Evolutionary conservation across 2,888 invertebrate species (phyloP).

Genomic region (Orchesellides sinensis): DNA sequence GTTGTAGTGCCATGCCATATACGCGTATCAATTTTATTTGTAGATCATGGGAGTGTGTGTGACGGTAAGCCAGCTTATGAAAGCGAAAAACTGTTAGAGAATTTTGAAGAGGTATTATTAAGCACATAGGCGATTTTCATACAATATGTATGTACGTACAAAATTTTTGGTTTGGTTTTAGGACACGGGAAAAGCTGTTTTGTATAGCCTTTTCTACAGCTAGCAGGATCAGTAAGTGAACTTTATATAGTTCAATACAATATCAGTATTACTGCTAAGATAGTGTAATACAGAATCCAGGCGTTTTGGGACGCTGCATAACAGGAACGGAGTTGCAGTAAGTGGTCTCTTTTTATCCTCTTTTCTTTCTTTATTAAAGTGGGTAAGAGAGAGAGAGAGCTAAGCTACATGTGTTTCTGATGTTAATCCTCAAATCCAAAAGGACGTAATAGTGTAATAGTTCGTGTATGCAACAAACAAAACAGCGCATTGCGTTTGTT

Average conservation of each 20-base stretch:
- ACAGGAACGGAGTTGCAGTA: no score
- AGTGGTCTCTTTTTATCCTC: background rate
- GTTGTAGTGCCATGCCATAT: background rate
- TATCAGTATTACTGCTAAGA: no score
- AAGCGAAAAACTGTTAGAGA: no score
- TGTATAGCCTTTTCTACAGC: background rate
- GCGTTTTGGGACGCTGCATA: no score
- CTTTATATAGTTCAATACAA: no score
- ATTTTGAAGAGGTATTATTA: no score
- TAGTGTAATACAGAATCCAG: no score
- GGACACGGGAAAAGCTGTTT: background rate
- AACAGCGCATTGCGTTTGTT: slow-evolving; percentile 61
- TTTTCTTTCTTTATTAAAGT: background rate
- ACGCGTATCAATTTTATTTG: background rate
- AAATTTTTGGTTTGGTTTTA: background rate
- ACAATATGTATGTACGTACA: no score
- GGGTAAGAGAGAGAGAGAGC: slow-evolving; percentile 12
- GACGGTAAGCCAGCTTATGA: background rate
- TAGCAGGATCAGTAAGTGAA: background rate
- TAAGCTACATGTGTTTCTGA: slow-evolving; percentile 39
- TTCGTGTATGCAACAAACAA: slow-evolving; percentile 20
- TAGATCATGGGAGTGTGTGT: background rate
- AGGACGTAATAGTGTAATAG: slow-evolving; percentile 36
- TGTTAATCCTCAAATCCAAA: slow-evolving; percentile 55
- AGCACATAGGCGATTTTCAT: no score